Evolutionary conservation across 2,888 invertebrate species (phyloP), one percentile per base, ranked within the genome.

Genomic region (Pandemis corylana): DNA sequence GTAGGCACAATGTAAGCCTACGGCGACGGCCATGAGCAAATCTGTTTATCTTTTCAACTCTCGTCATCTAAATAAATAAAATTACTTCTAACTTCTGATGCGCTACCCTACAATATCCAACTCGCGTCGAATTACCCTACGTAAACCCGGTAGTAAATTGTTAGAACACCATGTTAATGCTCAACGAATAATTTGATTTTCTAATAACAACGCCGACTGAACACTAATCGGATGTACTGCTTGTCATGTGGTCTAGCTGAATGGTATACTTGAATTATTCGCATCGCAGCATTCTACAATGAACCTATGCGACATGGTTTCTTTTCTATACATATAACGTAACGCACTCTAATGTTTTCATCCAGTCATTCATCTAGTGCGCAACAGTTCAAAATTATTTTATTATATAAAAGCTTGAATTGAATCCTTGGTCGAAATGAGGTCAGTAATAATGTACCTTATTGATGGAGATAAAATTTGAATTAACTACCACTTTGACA

Each of bases 181-280:
- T 56, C 42, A 46, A 44, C 75, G 79, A 78, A 81, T 80, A 80
- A 82, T 83, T 82, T 79, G 79, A 78, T 83, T 80, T 79, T 78
- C 79, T 78, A 82, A 81, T 81, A 81, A 78, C 77, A 71, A 76
- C 68, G 51, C 76, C 76, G 78, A 81, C 80, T 79, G 79, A 79
- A 80, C 76, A 78, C 81, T 80, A 83, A 81, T 79, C 76, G 68
- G 73, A 75, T 74, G 67, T 71, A 59, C 74, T 56, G 59, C 68
- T 28, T 28, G 64, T 49, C 46, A 49, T 28, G 46, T 46, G 46
- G 64, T 46, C 64, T 56, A 56, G 15, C 9, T 20, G 20, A 28
- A 28, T 13, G 64, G 46, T 20, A 46, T 20, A 46, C 64, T 46
- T 20, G 42, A 46, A 56, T 10, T 20, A 56, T 56, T 56, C 20